Base-by-base conservation (phyloP, 2,113 vertebrate species). In the Prinia subflava region DNA sequence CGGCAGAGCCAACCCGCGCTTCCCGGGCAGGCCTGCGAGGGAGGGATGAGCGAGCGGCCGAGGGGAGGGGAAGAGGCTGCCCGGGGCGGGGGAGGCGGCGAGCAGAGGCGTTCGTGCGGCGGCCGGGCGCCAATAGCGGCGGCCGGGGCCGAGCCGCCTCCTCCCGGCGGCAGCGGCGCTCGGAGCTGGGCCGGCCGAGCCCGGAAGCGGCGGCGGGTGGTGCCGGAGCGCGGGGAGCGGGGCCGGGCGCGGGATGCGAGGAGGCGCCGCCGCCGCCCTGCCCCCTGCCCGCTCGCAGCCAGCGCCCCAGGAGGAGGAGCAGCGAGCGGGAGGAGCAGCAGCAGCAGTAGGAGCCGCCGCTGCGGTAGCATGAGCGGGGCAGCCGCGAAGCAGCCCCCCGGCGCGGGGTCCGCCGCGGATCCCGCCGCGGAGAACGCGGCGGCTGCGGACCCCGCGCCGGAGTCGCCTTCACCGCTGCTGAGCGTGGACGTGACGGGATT, bases 401-500 rank as follows among this genome's bases (percentile, higher is more conserved):
- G 67, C 19, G 91, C 68, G n/a, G 95, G 23, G 44, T 28, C 91
- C 49, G 60, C 64, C 53, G 19, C 60, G 11, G 81, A 79, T n/a
- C 64, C 84, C 47, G 23, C 75, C 30, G 41, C 49, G 31, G 89
- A 85, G 50, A 92, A 89, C 41, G 88, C 49, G 50, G 69, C 57
- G 25, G 77, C 73, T 13, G 88, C 41, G 31, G 84, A 76, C 19
- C 65, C 90, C 10, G 88, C 55, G 65, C 77, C 94, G 11, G 96
- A 97, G 82, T 62, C 95, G 30, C 71, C 96, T 7, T 80, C 97
- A 3, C 97, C 97, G 4, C 97, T 98, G 24, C 96, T 98, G 30
- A 98, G 98, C 50, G 96, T 98, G 47, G 98, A 99, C 30, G 84
- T 99, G 92, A 96, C 98, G 21, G 98, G 98, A 41, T 97, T 99